Percentiles rank a stretch among this genome's conserved stretches.
Conservation (phyloP, 2,888 invertebrate genomes). For the Xestia xanthographa region DNA sequence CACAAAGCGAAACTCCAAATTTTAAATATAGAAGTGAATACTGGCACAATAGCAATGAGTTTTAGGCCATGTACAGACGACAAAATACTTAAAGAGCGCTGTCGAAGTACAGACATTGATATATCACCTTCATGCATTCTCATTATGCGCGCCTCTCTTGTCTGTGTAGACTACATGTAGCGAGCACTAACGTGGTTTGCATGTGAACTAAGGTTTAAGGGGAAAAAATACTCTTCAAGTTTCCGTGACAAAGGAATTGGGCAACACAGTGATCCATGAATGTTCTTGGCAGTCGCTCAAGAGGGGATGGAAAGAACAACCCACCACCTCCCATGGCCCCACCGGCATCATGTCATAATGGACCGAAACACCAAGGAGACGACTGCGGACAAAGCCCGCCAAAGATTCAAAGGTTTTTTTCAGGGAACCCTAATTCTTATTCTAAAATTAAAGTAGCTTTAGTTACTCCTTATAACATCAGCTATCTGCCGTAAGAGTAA, state of each 20-base stretch:
- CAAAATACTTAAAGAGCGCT: neutral
- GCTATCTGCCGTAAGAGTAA: too few species aligned
- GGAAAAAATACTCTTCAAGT: neutral
- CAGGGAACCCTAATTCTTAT: too few species aligned
- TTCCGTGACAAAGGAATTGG: neutral
- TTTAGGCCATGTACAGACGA: neutral
- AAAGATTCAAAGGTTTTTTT: too few species aligned
- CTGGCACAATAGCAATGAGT: neutral
- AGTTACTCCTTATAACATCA: too few species aligned
- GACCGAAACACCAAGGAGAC: neutral
- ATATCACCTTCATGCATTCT: conserved; percentile 7
- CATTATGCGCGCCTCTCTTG: neutral
- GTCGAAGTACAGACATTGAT: neutral
- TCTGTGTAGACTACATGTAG: too few species aligned
- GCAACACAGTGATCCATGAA: neutral
- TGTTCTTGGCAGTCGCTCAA: neutral
- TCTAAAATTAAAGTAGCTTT: too few species aligned
- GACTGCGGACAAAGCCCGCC: neutral
- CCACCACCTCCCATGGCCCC: neutral
- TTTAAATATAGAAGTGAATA: neutral
- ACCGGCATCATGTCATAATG: neutral
- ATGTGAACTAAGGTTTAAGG: neutral
- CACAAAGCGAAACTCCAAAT: neutral
- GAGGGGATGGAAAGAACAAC: neutral
- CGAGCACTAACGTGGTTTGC: conserved; percentile 1